Evolutionary conservation across 2,888 invertebrate species (phyloP).

Genomic region (Trichacis sp.): DNA sequence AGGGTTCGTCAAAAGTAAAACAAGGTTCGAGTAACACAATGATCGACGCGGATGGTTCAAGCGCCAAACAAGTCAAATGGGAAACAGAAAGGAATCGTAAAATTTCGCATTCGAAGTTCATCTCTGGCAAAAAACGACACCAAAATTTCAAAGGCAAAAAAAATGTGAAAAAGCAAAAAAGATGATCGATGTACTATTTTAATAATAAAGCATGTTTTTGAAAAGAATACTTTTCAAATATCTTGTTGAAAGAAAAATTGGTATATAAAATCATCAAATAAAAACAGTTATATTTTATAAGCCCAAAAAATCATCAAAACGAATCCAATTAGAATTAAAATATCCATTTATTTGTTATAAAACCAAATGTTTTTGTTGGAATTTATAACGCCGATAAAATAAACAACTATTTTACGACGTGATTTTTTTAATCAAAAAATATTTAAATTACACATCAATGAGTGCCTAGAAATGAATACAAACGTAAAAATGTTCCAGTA

Average conservation of each 20-base stretch:
- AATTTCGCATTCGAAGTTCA: conserved; percentile 38
- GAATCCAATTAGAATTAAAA: no score
- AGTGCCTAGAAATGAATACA: no score
- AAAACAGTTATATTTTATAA: no score
- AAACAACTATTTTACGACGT: no score
- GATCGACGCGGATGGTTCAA: conserved; percentile 82
- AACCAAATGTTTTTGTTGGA: no score
- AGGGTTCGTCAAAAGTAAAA: conserved; percentile 73
- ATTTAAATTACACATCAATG: not conserved
- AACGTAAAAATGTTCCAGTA: conserved; percentile 12
- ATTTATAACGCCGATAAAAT: no score
- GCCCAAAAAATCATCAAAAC: no score
- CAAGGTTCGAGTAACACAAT: conserved; percentile 78
- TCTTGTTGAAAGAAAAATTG: no score
- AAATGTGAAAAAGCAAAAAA: not conserved
- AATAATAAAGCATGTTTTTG: not conserved
- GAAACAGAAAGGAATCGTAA: conserved; percentile 75
- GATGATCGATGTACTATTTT: not conserved
- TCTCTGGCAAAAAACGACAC: conserved; percentile 29
- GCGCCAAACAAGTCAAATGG: conserved; percentile 85
- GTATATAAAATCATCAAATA: no score
- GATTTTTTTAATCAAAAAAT: not conserved
- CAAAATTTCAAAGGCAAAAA: conserved; percentile 7
- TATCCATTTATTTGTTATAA: no score
- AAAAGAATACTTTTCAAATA: no score